phyloP scores from a whole-genome alignment of 2,113 vertebrate genomes.

The Ptychochromis oligacanthus region DNA sequence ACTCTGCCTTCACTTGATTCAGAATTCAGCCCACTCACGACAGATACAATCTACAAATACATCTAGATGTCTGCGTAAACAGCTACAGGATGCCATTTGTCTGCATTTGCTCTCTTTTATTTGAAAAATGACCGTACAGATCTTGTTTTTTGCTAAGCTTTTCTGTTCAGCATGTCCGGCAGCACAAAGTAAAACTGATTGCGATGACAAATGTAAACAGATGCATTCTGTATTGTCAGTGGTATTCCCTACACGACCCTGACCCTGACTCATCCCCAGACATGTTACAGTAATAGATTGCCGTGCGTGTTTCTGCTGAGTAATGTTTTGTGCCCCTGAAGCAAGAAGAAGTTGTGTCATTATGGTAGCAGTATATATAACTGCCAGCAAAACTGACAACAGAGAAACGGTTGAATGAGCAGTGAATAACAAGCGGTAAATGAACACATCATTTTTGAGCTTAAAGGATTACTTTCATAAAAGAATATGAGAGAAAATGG shows the following conservation, averaged over 20 bases:
- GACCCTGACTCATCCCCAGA: constrained; percentile 41
- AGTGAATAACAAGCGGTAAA: constrained; percentile 19
- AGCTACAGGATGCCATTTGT: constrained; percentile 29
- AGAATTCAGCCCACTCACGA: constrained; percentile 20
- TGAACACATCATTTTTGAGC: constrained; percentile 5
- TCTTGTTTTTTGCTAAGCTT: not conserved
- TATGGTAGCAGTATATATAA: constrained; percentile 33
- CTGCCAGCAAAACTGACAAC: constrained; percentile 36
- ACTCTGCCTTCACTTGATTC: constrained; percentile 16
- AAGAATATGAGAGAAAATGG: constrained; percentile 5
- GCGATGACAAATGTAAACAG: constrained; percentile 29
- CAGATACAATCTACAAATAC: constrained; percentile 33
- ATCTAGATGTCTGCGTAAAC: constrained; percentile 24
- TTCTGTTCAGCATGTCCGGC: not conserved
- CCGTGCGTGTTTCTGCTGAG: constrained; percentile 35
- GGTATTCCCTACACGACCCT: not conserved
- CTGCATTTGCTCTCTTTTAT: constrained; percentile 5
- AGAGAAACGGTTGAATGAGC: constrained; percentile 7
- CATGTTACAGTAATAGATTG: constrained; percentile 44
- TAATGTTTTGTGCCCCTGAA: constrained; percentile 27
- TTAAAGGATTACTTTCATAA: not conserved
- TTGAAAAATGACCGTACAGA: constrained; percentile 11
- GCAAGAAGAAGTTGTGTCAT: constrained; percentile 13
- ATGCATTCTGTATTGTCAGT: constrained; percentile 7
- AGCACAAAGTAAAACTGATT: constrained; percentile 4